Conservation (phyloP, 2,113 vertebrate genomes). For the Pleuronectes platessa region DNA sequence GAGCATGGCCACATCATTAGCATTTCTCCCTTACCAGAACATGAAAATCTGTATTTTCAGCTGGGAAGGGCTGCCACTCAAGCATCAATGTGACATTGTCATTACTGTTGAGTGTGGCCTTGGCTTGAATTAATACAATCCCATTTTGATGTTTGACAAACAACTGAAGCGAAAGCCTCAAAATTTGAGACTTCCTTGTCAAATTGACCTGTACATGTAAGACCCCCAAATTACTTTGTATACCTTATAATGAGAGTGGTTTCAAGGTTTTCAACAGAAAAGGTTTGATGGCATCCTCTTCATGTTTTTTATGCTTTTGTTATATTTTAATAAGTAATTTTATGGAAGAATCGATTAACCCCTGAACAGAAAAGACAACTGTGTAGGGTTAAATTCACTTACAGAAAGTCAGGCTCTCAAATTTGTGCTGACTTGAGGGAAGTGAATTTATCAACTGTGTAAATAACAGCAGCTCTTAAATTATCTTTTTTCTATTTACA, state of each 20-base stretch:
- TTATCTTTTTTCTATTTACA: neutral
- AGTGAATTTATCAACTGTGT: neutral
- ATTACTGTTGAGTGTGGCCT: slow-evolving; percentile 29
- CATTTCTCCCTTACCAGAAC: slow-evolving; percentile 39
- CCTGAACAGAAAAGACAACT: neutral
- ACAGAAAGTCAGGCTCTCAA: neutral
- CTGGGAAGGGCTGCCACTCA: slow-evolving; percentile 20
- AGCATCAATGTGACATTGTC: slow-evolving; percentile 37
- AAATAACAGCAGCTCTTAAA: neutral
- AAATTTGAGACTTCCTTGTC: slow-evolving; percentile 33
- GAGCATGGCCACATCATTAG: slow-evolving; percentile 28
- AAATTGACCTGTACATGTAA: slow-evolving; percentile 19
- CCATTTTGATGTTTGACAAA: slow-evolving; percentile 31
- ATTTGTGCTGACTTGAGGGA: slow-evolving; percentile 1
- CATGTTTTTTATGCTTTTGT: slow-evolving; percentile 7
- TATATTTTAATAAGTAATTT: slow-evolving; percentile 16
- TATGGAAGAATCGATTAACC: slow-evolving; percentile 9
- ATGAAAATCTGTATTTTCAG: slow-evolving; percentile 41
- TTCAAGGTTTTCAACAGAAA: neutral
- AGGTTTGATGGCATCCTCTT: neutral
- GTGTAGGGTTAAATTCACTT: slow-evolving; percentile 15
- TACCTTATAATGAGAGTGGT: neutral
- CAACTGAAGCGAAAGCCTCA: neutral
- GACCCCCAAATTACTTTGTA: slow-evolving; percentile 16
- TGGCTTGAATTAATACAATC: slow-evolving; percentile 43